These are phyloP conservation scores for Lepus oiostolus DNA, from an alignment of 2,797 vertebrate genomes.

Conservation along the genomic window DNA sequence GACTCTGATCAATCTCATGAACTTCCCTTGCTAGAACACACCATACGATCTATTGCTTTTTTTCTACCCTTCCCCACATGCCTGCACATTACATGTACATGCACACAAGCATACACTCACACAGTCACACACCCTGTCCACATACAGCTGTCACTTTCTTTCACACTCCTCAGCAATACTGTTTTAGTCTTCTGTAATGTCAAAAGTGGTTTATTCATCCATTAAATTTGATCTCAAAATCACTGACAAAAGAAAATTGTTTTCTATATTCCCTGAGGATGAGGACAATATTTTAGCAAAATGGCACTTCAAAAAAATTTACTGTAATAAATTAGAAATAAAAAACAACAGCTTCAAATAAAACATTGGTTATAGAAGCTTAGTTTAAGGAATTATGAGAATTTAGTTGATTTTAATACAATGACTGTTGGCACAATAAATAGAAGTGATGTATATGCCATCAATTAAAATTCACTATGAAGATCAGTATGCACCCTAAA, in stretches of 20 bases:
- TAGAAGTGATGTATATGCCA: background rate
- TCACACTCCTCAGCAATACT: background rate
- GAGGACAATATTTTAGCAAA: background rate
- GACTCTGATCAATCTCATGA: background rate
- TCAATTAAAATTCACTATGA: background rate
- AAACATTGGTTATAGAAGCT: background rate
- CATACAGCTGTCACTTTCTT: too few relatives aligned
- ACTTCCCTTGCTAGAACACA: background rate
- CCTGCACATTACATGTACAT: background rate
- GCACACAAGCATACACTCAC: background rate
- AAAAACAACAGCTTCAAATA: background rate
- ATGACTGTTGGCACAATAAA: background rate
- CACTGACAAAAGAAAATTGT: background rate
- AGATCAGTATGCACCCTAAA: background rate
- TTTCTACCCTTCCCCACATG: background rate
- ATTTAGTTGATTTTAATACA: background rate
- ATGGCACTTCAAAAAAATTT: too few relatives aligned
- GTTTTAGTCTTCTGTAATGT: background rate
- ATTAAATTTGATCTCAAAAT: background rate
- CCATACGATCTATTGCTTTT: background rate
- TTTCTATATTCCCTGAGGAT: background rate
- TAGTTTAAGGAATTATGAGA: background rate
- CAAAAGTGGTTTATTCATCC: background rate
- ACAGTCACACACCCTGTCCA: background rate
- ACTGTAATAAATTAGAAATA: background rate